Evolutionary conservation across 1,140 invertebrate genomes (phyloP).

Genomic region (Geopemphigus sp.): DNA sequence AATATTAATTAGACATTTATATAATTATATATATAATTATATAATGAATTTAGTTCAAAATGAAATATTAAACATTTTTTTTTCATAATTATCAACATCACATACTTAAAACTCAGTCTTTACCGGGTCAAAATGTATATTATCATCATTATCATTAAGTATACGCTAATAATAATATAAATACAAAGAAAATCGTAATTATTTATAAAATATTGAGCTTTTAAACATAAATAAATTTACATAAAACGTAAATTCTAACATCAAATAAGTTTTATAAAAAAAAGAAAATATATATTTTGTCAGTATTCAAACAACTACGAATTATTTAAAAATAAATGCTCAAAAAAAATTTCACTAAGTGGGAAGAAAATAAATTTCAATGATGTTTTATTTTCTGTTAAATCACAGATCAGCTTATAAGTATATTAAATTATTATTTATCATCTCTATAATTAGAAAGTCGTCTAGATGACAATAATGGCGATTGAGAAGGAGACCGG

Average conservation of each 20-base stretch:
- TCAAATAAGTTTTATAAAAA: constrained; percentile 11
- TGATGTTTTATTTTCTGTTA: constrained; percentile 45
- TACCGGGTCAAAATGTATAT: constrained; percentile 29
- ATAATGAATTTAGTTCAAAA: constrained; percentile 14
- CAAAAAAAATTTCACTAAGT: background rate
- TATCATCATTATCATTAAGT: constrained; percentile 5
- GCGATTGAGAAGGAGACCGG: constrained; percentile 40
- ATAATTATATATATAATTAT: constrained; percentile 1
- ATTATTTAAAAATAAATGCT: constrained; percentile 13
- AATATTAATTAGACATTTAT: background rate
- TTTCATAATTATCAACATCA: constrained; percentile 39
- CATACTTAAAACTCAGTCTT: constrained; percentile 45
- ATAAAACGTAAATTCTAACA: constrained; percentile 26
- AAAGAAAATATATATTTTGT: background rate
- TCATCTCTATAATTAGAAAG: constrained; percentile 45
- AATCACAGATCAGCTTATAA: constrained; percentile 49
- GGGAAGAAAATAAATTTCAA: constrained; percentile 29
- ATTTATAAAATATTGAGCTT: constrained; percentile 38
- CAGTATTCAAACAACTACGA: background rate
- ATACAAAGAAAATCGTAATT: constrained; percentile 10
- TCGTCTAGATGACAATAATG: constrained; percentile 43
- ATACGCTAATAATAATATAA: constrained; percentile 20
- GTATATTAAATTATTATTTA: constrained; percentile 25
- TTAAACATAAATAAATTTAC: constrained; percentile 31
- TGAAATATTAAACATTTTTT: background rate